Evolutionary conservation across 2,797 vertebrate genomes (phyloP), one percentile per base, ranked within the genome.

Genomic region (Benthosema pterotum): DNA sequence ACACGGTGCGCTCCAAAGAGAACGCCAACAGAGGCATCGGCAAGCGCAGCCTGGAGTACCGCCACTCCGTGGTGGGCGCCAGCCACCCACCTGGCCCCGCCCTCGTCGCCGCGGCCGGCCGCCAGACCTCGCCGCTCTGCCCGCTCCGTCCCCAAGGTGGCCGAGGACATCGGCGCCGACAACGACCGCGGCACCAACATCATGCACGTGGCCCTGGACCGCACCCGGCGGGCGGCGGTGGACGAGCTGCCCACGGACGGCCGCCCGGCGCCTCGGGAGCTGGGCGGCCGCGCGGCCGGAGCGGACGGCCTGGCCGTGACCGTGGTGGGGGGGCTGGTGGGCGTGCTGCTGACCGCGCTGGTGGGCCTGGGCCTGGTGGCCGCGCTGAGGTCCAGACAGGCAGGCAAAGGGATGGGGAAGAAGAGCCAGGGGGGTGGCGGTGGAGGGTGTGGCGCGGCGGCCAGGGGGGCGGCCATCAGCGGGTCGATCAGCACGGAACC

Each of bases 181-280:
- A 94, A 92, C 87, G 93, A 60, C 78, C 91, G 94, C n/a, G 97
- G 97, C 18, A 99, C 97, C 1, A 98, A 97, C 63, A 97, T 99
- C 61, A 95, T 96, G 89, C 97, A 98, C 79, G 91, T 98, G 6
- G 83, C 88, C 14, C 82, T 99, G 76, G 93, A 95, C 83, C 93
- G 87, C 50, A 73, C 60, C 78, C 86, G 72, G 52, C 68, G 78
- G 1, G 86, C 19, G 65, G 65, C 75, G 82, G 82, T 5, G 79
- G 79, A 86, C 2, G 89, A 92, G 48, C 58, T 84, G 25, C 86
- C 80, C 0, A 43, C 81, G 0, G 82, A 59, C 0, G 88, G 92
- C 1, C 2, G 92, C 1, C 2, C 85, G 79, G 85, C 92, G 14
- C 92, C 94, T 0, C 79, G 83, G 11, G 93, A 93, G 70, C 77